These are phyloP conservation scores for Peucedramus taeniatus DNA, from an alignment of 2,113 vertebrate genomes.

Conservation along the genomic window DNA sequence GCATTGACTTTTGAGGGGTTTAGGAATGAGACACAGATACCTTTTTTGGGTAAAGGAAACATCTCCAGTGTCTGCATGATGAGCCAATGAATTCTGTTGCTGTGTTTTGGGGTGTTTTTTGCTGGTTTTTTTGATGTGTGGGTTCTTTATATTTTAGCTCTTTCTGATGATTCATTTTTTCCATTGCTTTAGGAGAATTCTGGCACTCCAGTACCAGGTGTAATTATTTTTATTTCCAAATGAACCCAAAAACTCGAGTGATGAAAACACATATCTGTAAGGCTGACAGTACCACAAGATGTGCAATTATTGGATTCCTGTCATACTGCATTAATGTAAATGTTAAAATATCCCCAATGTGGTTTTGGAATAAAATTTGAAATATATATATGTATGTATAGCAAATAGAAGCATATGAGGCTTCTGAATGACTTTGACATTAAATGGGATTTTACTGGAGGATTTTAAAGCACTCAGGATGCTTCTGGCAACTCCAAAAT, in stretches of 20 bases:
- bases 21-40: accelerated
- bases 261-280: background rate
- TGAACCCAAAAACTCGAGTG: background rate
- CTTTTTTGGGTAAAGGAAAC: background rate
- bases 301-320: background rate
- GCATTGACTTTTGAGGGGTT: accelerated
- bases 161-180: background rate
- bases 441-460: background rate
- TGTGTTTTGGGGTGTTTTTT: background rate
- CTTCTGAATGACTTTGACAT: background rate
- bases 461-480: background rate
- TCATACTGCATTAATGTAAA: background rate
- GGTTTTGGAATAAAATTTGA: background rate
- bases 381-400: background rate
- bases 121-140: background rate
- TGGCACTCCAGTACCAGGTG: background rate
- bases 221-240: background rate
- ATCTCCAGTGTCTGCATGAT: background rate
- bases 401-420: background rate
- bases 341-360: background rate
- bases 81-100: accelerated
- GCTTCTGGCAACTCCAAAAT: background rate
- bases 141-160: accelerated
- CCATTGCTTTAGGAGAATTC: background rate
- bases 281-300: background rate